phyloP scores from a whole-genome alignment of 2,797 vertebrate species.

The Anableps anableps region DNA sequence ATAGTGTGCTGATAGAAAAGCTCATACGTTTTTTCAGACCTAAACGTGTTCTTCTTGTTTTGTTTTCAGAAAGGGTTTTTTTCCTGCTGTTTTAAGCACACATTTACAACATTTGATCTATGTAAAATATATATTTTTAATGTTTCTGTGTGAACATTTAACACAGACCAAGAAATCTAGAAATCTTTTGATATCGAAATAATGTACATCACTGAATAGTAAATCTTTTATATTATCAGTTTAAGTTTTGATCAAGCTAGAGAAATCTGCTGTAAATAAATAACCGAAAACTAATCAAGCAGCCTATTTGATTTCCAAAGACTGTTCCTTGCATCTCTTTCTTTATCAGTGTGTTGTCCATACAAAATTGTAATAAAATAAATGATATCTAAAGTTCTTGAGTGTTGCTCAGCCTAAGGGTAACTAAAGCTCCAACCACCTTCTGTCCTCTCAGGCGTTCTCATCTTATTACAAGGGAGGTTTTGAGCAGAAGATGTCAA shows the following conservation, averaged over 20 bases:
- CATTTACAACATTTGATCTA: too few relatives aligned
- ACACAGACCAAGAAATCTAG: neutral
- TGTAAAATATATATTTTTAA: too few relatives aligned
- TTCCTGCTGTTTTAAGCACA: too few relatives aligned
- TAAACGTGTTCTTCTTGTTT: too few relatives aligned
- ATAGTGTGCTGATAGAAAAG: neutral
- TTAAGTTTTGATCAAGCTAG: neutral
- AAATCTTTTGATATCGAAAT: too few relatives aligned
- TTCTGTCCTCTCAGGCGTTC: constrained; percentile 64
- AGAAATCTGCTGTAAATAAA: too few relatives aligned
- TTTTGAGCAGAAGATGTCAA: constrained; percentile 82
- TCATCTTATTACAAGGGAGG: constrained; percentile 83
- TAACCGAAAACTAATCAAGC: neutral
- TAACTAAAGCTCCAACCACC: neutral
- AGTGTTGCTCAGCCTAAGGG: neutral
- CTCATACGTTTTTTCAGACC: neutral
- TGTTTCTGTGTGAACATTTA: too few relatives aligned
- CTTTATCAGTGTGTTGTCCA: too few relatives aligned
- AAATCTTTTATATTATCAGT: neutral
- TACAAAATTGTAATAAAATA: neutral
- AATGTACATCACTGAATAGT: too few relatives aligned
- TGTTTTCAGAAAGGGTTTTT: too few relatives aligned
- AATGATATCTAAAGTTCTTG: neutral
- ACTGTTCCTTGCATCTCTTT: neutral
- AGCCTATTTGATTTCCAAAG: neutral